A percentile compares a stretch with the other conserved stretches of the same genome.
phyloP scores from a whole-genome alignment of 2,888 invertebrate genomes.

The Tenodera sinensis region DNA sequence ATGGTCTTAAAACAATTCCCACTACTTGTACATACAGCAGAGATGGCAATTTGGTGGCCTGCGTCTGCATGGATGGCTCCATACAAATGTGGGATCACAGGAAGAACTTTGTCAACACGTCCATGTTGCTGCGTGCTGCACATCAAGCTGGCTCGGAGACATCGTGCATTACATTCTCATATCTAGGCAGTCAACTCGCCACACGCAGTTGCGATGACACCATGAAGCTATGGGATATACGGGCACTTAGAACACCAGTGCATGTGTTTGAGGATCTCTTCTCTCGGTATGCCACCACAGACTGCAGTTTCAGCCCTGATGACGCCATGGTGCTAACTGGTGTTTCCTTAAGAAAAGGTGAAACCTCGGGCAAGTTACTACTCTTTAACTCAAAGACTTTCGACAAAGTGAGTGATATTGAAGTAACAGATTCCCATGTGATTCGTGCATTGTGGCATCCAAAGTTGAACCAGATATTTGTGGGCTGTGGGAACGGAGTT shows the following conservation, averaged over 20 bases:
- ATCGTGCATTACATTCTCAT: conserved; percentile 82
- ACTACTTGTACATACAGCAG: conserved; percentile 78
- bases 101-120: conserved; percentile 84
- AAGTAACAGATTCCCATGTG: conserved; percentile 75
- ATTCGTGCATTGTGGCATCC: conserved; percentile 95
- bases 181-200: conserved; percentile 72
- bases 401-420: conserved; percentile 67
- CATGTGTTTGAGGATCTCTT: conserved; percentile 66
- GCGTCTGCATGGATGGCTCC: conserved; percentile 92
- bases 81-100: conserved; percentile 97
- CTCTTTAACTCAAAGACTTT: conserved; percentile 80
- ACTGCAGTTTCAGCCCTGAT: conserved; percentile 86
- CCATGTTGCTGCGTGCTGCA: conserved; percentile 70
- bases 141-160: conserved; percentile 79
- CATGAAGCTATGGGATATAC: conserved; percentile 90
- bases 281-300: conserved; percentile 80
- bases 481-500: conserved; percentile 86
- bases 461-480: conserved; percentile 93
- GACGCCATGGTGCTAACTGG: conserved; percentile 87
- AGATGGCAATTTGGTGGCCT: conserved; percentile 84
- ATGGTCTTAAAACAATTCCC: conserved; percentile 82
- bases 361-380: conserved; percentile 61
- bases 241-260: conserved; percentile 75
- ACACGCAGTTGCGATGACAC: conserved; percentile 90
- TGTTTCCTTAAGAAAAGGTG: conserved; percentile 68